phyloP scores from a whole-genome alignment of 1,140 invertebrate species.

The Drosophila tropicalis region DNA sequence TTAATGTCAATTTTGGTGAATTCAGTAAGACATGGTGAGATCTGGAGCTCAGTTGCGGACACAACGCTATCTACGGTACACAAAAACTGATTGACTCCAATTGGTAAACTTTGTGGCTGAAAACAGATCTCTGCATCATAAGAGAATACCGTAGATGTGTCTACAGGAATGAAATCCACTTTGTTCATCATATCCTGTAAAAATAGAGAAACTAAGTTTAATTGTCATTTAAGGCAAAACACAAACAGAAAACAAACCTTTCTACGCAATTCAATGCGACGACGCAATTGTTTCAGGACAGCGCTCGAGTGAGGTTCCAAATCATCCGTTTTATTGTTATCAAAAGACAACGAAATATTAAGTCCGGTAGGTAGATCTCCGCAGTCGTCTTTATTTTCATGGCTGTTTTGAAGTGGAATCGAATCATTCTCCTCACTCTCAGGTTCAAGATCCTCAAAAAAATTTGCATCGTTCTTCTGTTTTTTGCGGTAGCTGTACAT shows the following conservation, averaged over 20 bases:
- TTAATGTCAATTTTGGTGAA: slow-evolving; percentile 55
- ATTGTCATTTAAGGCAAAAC: not conserved
- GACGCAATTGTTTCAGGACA: slow-evolving; percentile 30
- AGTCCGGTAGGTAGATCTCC: not conserved
- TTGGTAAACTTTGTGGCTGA: slow-evolving; percentile 57
- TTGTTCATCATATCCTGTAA: slow-evolving; percentile 33
- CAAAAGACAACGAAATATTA: too few species aligned
- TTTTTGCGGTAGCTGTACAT: not conserved
- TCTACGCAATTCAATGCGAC: slow-evolving; percentile 40
- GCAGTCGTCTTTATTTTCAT: not conserved
- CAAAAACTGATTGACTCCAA: slow-evolving; percentile 53
- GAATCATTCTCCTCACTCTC: not conserved
- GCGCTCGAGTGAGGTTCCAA: not conserved
- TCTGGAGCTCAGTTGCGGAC: slow-evolving; percentile 57
- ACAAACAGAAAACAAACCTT: slow-evolving; percentile 30
- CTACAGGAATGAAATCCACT: slow-evolving; percentile 51
- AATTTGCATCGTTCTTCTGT: not conserved
- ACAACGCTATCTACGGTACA: slow-evolving; percentile 58
- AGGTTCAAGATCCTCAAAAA: not conserved
- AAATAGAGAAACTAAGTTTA: not conserved
- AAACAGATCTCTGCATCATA: slow-evolving; percentile 45
- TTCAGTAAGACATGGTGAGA: slow-evolving; percentile 62
- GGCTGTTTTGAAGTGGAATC: not conserved
- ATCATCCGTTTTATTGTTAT: not conserved
- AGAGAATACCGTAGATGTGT: slow-evolving; percentile 62